A percentile compares a stretch with the other conserved stretches of the same genome.
Evolutionary conservation across 1,140 invertebrate species (phyloP).

Genomic region (Drosophila chauvacae): DNA sequence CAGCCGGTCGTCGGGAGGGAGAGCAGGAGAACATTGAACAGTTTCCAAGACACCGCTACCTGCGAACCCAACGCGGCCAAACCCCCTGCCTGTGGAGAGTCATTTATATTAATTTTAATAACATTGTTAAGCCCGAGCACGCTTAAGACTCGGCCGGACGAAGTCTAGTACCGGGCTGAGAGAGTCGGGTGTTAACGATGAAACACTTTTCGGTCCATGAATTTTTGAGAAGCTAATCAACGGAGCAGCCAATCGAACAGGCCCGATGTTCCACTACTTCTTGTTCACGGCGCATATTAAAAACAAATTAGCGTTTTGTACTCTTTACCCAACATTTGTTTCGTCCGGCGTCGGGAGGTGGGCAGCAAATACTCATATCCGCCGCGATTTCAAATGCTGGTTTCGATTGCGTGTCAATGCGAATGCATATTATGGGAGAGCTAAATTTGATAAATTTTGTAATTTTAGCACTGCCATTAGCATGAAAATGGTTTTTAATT

Average conservation of each 20-base stretch:
- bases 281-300: conserved; percentile 63
- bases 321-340: conserved; percentile 19
- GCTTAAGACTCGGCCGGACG: conserved; percentile 22
- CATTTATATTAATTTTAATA: conserved; percentile 84
- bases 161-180: conserved; percentile 12
- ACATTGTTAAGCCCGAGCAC: conserved; percentile 71
- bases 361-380: not conserved
- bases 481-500: conserved; percentile 74
- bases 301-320: conserved; percentile 78
- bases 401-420: conserved; percentile 47
- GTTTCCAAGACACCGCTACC: conserved; percentile 48
- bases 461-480: conserved; percentile 63
- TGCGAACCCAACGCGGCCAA: conserved; percentile 28
- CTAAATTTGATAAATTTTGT: conserved; percentile 40
- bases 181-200: conserved; percentile 68
- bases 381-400: conserved; percentile 20
- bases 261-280: conserved; percentile 1
- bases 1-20: conserved; percentile 6
- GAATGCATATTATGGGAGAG: conserved; percentile 36
- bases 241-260: conserved; percentile 14
- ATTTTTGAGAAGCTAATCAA: conserved; percentile 74
- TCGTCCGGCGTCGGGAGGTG: conserved; percentile 39
- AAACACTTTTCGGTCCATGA: conserved; percentile 78
- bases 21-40: conserved; percentile 58
- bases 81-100: conserved; percentile 52